Evolutionary conservation across 2,888 invertebrate genomes (phyloP).

Genomic region (Rhorus exstirpatorius): DNA sequence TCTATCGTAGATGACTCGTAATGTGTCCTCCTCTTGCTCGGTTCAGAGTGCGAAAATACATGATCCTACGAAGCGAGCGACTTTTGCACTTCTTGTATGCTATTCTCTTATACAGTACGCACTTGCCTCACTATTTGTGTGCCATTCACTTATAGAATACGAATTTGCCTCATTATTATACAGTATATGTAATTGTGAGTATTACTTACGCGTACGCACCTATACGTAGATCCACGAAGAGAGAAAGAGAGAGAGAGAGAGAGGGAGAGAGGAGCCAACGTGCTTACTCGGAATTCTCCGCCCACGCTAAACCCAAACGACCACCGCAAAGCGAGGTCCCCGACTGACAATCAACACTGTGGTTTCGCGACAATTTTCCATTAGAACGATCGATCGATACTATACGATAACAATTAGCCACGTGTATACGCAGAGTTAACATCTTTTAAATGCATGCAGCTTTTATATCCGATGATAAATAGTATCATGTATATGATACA

Average conservation of each 20-base stretch:
- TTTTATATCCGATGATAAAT: constrained; percentile 8
- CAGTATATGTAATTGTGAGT: constrained; percentile 13
- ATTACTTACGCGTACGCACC: not conserved
- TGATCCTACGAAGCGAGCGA: not conserved
- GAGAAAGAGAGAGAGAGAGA: not conserved
- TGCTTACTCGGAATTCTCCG: constrained; percentile 31
- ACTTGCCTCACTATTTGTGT: constrained; percentile 2
- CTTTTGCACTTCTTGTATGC: not conserved
- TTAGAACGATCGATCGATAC: constrained; percentile 52
- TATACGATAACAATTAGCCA: constrained; percentile 49
- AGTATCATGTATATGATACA: not conserved
- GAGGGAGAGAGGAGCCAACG: constrained; percentile 2
- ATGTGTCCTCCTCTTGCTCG: constrained; percentile 26
- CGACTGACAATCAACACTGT: constrained; percentile 54
- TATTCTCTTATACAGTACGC: constrained; percentile 14
- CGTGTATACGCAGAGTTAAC: not conserved
- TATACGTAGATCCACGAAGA: not conserved
- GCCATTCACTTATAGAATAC: constrained; percentile 12
- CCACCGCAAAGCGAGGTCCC: constrained; percentile 23
- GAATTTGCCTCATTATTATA: not conserved
- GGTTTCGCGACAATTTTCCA: constrained; percentile 37
- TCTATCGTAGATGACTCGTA: constrained; percentile 29
- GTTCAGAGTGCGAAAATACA: constrained; percentile 3
- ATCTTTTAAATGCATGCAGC: constrained; percentile 10
- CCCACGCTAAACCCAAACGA: constrained; percentile 46